phyloP scores from a whole-genome alignment of 2,113 vertebrate genomes.

The Heterotilapia buettikoferi region DNA sequence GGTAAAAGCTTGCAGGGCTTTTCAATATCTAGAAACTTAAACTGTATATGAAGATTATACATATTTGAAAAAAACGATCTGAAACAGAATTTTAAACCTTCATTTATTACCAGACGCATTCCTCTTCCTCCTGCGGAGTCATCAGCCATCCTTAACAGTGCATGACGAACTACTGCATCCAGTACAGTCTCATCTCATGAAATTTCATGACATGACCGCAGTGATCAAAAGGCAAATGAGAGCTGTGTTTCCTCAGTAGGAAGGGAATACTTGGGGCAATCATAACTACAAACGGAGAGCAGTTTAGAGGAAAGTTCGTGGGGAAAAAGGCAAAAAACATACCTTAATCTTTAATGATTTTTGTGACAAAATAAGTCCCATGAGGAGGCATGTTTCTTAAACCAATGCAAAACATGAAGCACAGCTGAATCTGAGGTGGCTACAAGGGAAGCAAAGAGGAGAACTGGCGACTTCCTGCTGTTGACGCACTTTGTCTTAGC shows the following conservation, averaged over 20 bases:
- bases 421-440: neutral
- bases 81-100: neutral
- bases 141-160: neutral
- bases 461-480: neutral
- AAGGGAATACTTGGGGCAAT: neutral
- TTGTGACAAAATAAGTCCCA: neutral
- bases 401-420: neutral
- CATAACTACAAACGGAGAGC: neutral
- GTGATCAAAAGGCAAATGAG: slow-evolving; percentile 10
- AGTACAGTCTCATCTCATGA: neutral
- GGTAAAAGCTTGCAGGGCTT: neutral
- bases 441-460: neutral
- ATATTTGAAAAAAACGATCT: neutral
- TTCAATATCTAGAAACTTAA: neutral
- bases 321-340: neutral
- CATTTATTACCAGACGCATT: neutral
- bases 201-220: neutral
- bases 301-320: neutral
- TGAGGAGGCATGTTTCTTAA: neutral
- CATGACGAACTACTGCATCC: neutral
- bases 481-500: neutral
- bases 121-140: neutral
- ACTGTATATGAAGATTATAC: neutral
- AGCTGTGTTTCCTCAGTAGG: neutral
- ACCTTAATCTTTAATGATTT: neutral